phyloP scores from a whole-genome alignment of 2,888 invertebrate genomes.

The Mesopsocus fuscifrons region DNA sequence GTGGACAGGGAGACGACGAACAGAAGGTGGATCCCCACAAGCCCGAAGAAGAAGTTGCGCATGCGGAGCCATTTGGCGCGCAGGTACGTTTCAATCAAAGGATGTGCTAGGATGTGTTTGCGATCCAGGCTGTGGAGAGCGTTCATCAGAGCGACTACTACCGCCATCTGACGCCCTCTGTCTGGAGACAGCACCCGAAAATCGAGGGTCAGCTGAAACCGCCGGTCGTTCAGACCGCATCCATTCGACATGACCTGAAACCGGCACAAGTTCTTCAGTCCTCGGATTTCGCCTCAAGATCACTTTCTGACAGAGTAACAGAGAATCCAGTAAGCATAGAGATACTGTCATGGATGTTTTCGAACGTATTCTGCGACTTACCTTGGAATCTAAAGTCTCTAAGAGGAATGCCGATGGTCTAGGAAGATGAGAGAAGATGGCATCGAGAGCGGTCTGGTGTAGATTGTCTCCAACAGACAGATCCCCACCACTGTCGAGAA shows the following conservation, averaged over 20 bases:
- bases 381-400: conserved; percentile 22
- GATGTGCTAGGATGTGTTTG: conserved; percentile 27
- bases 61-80: conserved; percentile 32
- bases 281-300: no score
- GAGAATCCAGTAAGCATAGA: no score
- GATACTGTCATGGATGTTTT: no score
- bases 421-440: conserved; percentile 23
- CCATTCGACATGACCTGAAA: no score
- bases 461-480: conserved; percentile 22
- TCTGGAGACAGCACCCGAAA: conserved; percentile 25
- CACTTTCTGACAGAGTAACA: no score
- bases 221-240: conserved; percentile 18
- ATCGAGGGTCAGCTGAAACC: conserved; percentile 20
- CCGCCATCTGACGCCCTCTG: conserved; percentile 26
- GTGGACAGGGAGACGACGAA: conserved; percentile 26
- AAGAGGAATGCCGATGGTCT: conserved; percentile 23
- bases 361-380: no score
- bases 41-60: conserved; percentile 27
- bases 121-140: conserved; percentile 24
- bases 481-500: conserved; percentile 26
- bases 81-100: conserved; percentile 28
- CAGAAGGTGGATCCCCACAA: conserved; percentile 24
- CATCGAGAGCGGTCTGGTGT: conserved; percentile 24
- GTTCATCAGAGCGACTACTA: conserved; percentile 25
- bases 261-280: no score